Evolutionary conservation across 92 coral and sea anemone species (phyloP).

Genomic region (Pocillopora meandrina): DNA sequence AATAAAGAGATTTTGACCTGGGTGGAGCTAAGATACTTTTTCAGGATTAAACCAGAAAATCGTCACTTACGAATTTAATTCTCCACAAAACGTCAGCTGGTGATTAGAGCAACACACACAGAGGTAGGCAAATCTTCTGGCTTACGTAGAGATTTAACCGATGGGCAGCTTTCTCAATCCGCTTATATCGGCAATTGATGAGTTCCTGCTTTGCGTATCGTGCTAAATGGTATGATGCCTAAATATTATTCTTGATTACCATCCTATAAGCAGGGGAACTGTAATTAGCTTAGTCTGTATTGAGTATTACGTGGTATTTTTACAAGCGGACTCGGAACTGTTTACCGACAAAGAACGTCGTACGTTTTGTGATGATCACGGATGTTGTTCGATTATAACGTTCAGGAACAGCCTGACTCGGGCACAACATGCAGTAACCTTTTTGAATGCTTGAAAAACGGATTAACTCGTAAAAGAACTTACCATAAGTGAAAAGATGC

Average conservation of each 20-base stretch:
- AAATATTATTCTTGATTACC: constrained; percentile 4
- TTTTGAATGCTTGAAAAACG: too few relatives aligned
- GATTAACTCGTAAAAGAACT: background rate
- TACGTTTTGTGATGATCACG: constrained; percentile 6
- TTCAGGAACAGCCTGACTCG: background rate
- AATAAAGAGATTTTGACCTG: background rate
- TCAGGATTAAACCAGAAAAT: background rate
- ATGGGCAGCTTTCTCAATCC: constrained; percentile 18
- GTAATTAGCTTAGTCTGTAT: constrained; percentile 18
- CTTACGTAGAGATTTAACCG: background rate
- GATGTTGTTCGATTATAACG: background rate
- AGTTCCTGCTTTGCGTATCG: constrained; percentile 1
- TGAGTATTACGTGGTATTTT: background rate
- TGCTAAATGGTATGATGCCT: background rate
- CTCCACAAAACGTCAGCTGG: background rate
- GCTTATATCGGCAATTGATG: constrained; percentile 8
- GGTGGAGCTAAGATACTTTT: background rate
- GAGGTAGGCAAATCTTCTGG: background rate
- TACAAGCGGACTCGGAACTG: background rate
- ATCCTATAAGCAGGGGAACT: background rate
- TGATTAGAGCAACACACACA: background rate
- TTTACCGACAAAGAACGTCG: background rate
- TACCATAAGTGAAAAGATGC: background rate
- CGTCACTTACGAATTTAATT: background rate
- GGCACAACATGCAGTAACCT: too few relatives aligned